phyloP scores from a whole-genome alignment of 2,888 invertebrate genomes.

The Gastracanthus pulcherrimus region DNA sequence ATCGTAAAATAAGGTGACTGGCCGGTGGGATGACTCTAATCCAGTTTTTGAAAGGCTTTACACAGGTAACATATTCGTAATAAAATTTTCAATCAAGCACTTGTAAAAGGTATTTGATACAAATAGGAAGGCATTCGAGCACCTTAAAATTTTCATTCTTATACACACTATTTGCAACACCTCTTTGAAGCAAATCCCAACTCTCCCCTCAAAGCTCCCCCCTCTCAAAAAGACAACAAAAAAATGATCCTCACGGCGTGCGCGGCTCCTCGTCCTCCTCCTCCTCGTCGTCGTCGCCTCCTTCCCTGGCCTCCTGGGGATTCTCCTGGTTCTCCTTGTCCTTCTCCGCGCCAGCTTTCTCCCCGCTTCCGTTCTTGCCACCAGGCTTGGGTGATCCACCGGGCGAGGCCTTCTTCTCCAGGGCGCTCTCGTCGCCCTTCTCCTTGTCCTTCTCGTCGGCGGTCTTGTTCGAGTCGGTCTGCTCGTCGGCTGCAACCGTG shows the following conservation, averaged over 20 bases:
- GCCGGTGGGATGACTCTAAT: no score
- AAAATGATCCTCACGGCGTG: slow-evolving; percentile 61
- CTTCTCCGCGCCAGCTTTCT: slow-evolving; percentile 66
- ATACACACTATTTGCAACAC: no score
- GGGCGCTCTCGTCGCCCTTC: slow-evolving; percentile 62
- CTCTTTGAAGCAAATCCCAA: no score
- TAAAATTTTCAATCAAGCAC: no score
- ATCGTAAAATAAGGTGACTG: no score
- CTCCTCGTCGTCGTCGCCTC: slow-evolving; percentile 73
- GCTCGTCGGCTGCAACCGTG: slow-evolving; percentile 18
- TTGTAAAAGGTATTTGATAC: no score
- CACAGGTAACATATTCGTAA: no score
- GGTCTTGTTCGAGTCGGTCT: slow-evolving; percentile 56
- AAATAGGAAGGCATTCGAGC: no score
- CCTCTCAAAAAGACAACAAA: background rate
- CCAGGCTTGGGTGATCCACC: slow-evolving; percentile 73
- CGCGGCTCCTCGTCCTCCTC: slow-evolving; percentile 79
- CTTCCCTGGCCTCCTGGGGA: slow-evolving; percentile 71
- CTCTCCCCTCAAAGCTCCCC: no score
- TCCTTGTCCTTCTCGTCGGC: slow-evolving; percentile 71
- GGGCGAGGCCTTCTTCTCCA: slow-evolving; percentile 52
- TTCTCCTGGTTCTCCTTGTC: slow-evolving; percentile 46
- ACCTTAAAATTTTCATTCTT: no score
- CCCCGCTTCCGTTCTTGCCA: slow-evolving; percentile 68
- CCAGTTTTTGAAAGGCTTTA: no score